Base-by-base conservation (phyloP, 2,797 vertebrate genomes). In the Rallus crepitans region DNA sequence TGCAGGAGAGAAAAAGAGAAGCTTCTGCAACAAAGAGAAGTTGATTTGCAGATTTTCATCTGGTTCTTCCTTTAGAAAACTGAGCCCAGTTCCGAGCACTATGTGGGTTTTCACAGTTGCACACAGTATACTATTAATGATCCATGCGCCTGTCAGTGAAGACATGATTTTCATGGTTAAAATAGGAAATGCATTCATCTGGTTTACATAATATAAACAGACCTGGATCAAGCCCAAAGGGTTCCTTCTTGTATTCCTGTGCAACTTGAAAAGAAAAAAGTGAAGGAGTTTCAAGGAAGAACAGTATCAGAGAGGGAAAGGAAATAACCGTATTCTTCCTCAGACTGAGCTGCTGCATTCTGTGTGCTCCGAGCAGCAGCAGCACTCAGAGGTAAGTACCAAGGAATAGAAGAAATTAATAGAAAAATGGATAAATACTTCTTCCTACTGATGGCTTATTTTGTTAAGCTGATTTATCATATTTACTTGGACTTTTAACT, bases 201-300 rank as follows among this genome's bases (percentile, higher is more conserved):
- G 56, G 45, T 93, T 92, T 96, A 91, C 63, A 12, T 84, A 95
- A 94, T 84, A 91, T 64, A 82, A 97, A 97, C 85, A 88, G 90
- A 86, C 39, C 78, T 84, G 45, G 72, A 81, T 76, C 94, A 91
- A 97, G 61, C 92, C 93, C 63, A 59, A 17, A 82, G 66, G 71
- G 27, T 78, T 59, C 68, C 53, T 73, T 65, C 90, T n/a, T 39
- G 48, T 83, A 20, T 39, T 94, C 64, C 72, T 82, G 9, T 76
- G 69, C 65, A 33, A 55, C 78, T 84, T 8, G 23, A 52, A 84
- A 73, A 61, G 60, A 69, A 78, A 76, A 61, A 93, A 87, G 87
- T 50, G 86, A 68, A 95, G 68, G 87, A 87, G 78, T 94, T 94
- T 76, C 70, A 50, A 64, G 83, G 33, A 23, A 63, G 73, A 75